Percentiles rank a stretch among this genome's conserved stretches.
Evolutionary conservation across 2,797 vertebrate genomes (phyloP).

Genomic region (Gallinago nigripennis): DNA sequence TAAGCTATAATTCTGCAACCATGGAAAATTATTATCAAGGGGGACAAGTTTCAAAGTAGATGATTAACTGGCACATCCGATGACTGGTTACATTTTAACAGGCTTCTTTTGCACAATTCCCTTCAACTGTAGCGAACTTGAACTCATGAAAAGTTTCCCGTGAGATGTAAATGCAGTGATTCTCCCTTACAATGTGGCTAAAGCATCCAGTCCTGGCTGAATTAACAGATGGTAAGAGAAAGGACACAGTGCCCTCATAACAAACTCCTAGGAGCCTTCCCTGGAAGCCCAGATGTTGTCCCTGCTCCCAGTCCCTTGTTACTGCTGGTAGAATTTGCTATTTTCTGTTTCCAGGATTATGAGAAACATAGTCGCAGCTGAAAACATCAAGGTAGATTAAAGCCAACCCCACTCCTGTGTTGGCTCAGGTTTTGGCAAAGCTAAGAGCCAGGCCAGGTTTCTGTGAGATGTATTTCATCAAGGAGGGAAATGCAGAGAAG

Average conservation of each 20-base stretch:
- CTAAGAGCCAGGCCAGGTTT: neutral
- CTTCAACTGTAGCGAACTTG: neutral
- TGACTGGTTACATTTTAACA: conserved; percentile 68
- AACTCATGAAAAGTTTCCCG: neutral
- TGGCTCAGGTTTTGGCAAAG: neutral
- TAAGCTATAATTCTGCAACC: conserved; percentile 58
- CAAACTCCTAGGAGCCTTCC: neutral
- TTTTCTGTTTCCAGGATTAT: neutral
- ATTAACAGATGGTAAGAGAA: neutral
- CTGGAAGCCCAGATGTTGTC: neutral
- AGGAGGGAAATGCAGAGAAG: neutral
- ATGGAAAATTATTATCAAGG: conserved; percentile 69
- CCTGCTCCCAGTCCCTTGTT: neutral
- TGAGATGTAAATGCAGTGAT: neutral
- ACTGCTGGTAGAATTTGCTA: neutral
- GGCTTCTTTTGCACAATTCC: conserved; percentile 27
- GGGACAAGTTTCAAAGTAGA: conserved; percentile 60
- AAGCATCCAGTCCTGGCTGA: neutral
- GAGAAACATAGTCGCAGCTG: neutral
- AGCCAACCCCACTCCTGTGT: neutral
- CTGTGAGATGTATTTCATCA: neutral
- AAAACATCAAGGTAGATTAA: neutral
- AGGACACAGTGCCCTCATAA: neutral
- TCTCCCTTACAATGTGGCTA: neutral
- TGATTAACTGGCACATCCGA: conserved; percentile 71